Conservation (phyloP, 2,113 vertebrate genomes). For the Dasypus novemcinctus region DNA sequence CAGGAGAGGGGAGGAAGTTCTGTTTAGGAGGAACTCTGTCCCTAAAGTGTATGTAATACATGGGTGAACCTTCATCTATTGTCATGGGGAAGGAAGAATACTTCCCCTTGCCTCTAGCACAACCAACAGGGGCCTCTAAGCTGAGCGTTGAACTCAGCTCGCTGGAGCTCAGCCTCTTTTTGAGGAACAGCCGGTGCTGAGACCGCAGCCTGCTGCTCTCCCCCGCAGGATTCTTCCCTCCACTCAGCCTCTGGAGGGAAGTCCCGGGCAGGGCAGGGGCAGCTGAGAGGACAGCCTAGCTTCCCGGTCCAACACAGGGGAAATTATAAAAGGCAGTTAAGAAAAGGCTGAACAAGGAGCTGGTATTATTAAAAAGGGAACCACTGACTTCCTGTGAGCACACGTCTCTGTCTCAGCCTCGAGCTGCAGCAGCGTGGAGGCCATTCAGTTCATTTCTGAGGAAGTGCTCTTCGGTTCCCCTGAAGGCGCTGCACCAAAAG, state of each 20-base stretch:
- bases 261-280: not conserved
- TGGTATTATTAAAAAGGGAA: conserved; percentile 32
- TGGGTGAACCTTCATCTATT: not conserved
- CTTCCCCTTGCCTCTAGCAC: not conserved
- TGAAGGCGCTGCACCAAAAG: not conserved
- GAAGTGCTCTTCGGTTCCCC: not conserved
- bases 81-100: not conserved
- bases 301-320: too few relatives aligned
- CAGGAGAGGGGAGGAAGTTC: accelerated
- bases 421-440: not conserved
- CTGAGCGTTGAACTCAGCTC: not conserved
- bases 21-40: not conserved
- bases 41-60: not conserved
- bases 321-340: not conserved
- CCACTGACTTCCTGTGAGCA: conserved; percentile 48
- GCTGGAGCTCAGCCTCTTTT: not conserved
- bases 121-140: not conserved
- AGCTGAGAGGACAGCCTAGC: not conserved
- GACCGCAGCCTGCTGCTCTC: not conserved
- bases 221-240: not conserved
- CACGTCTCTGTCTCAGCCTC: not conserved
- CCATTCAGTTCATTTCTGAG: not conserved
- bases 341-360: not conserved
- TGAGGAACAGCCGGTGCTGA: too few relatives aligned
- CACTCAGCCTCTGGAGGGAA: not conserved